Percentiles rank a stretch among this genome's conserved stretches.
Evolutionary conservation across 2,797 vertebrate species (phyloP).

Genomic region (Mus caroli): DNA sequence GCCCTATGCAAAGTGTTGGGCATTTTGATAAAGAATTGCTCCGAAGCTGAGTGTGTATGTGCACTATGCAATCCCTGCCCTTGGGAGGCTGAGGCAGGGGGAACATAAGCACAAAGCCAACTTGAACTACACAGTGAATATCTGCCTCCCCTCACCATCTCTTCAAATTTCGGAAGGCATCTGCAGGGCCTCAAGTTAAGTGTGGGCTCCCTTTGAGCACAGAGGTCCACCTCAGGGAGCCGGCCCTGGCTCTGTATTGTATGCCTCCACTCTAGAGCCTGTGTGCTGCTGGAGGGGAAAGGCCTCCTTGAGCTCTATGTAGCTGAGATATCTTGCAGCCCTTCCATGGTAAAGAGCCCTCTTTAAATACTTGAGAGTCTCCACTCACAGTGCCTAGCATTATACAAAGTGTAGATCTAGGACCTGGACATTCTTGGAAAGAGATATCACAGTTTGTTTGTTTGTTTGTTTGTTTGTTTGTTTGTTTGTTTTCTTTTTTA

Average conservation of each 20-base stretch:
- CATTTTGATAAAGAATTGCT: not conserved
- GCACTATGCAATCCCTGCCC: not conserved
- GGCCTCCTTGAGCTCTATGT: not conserved
- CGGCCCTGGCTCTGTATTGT: not conserved
- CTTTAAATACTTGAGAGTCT: not conserved
- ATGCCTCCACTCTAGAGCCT: not conserved
- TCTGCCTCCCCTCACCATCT: not conserved
- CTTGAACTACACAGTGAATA: not conserved
- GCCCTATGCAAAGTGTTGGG: not conserved
- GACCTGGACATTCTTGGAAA: not conserved
- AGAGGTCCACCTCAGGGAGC: not conserved
- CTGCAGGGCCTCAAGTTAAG: not conserved
- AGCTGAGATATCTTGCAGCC: not conserved
- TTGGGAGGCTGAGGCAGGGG: not conserved
- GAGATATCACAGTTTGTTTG: not conserved
- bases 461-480: no score
- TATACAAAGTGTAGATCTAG: no score
- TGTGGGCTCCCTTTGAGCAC: not conserved
- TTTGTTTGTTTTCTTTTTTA: no score
- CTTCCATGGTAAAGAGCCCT: not conserved
- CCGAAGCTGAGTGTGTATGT: no score
- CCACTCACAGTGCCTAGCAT: not conserved
- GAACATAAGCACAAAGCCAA: not conserved
- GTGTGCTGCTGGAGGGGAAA: not conserved
- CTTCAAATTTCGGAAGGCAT: conserved; percentile 15